Conservation (phyloP, 2,113 vertebrate genomes). For the Pimephales promelas region DNA sequence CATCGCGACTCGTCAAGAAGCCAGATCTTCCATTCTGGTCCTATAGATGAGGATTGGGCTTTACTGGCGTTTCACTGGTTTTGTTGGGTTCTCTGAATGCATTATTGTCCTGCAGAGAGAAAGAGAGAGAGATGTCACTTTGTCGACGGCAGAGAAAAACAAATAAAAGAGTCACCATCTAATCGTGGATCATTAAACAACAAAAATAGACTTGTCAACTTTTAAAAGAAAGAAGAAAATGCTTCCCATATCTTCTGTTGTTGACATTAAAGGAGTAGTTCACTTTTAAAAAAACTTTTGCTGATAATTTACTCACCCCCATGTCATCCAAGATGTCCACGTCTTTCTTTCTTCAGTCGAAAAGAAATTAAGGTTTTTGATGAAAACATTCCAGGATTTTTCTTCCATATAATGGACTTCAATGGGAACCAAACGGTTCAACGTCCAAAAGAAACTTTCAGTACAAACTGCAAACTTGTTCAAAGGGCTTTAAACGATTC, state of each 20-base stretch:
- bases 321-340: no score
- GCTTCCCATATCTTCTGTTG: not conserved
- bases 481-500: no score
- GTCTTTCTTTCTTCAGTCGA: no score
- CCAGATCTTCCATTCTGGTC: not conserved
- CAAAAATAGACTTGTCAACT: not conserved
- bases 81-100: not conserved
- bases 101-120: conserved; percentile 13
- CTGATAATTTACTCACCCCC: no score
- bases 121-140: not conserved
- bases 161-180: not conserved
- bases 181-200: not conserved
- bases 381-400: no score
- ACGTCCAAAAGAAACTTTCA: no score
- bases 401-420: no score
- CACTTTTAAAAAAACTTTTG: no score
- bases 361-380: no score
- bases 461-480: no score
- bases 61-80: not conserved
- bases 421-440: no score
- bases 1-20: conserved; percentile 15
- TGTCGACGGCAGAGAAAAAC: not conserved
- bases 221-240: no score
- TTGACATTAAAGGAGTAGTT: not conserved
- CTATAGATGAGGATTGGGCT: not conserved